Evolutionary conservation across 1,140 invertebrate species (phyloP), one percentile per base, ranked within the genome.

Genomic region (Cecropterus lyciades): DNA sequence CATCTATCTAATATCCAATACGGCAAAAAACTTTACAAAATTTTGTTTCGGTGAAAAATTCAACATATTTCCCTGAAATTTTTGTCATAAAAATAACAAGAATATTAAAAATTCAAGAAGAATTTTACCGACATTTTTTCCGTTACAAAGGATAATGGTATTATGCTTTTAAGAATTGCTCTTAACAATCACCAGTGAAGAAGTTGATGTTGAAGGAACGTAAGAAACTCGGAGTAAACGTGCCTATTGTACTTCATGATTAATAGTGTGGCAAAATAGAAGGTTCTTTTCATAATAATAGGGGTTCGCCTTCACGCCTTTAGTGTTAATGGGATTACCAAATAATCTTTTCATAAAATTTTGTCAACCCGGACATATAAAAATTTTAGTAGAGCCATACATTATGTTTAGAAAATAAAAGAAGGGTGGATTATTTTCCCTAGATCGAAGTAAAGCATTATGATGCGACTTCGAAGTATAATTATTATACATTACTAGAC

Each of bases 221-320:
- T 60, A 60, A 45, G 43, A 48, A 60, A 46, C 24, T 59, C 20
- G 30, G 33, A 51, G 60, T 46, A 56, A 71, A 72, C 67, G 52
- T 45, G 55, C 20, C 37, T 62, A 60, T 69, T 72, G 67, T 75
- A 67, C 45, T 42, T 3, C 17, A 69, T 75, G 73, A 75, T 75
- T 75, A 75, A 75, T 75, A 65, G 69, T 64, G 46, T 65, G 49
- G 51, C 17, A 43, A 65, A 53, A n/a, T 27, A 42, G 30, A 52
- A 65, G 60, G 69, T 65, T 57, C 49, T 40, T 69, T 72, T 69
- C 63, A 65, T 64, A 71, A 70, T 60, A 69, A 56, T 56, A 46
- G 20, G 63, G n/a, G n/a, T n/a, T n/a, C n/a, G n/a, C 63, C 46
- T 70, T 65, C 46, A 59, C 68, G 59, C 52, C 30, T 52, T 27